Percentiles rank a stretch among this genome's conserved stretches.
Conservation (phyloP, 2,888 invertebrate species). For the Diarsia rubi region DNA sequence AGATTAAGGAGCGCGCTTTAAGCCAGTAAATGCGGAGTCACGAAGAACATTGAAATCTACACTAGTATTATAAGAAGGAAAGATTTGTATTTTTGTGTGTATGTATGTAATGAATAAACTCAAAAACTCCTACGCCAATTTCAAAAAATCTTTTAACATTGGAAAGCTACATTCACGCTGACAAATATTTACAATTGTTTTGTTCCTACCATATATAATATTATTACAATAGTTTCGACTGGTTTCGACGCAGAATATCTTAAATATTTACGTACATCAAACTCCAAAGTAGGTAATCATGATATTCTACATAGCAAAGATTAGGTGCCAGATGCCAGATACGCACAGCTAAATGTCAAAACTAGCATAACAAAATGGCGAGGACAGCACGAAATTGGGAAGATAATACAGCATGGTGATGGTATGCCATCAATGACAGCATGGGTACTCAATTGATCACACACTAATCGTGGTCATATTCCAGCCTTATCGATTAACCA, state of each 20-base stretch:
- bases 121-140: too few species aligned
- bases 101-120: too few species aligned
- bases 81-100: too few species aligned
- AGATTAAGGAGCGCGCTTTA: not conserved
- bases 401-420: not conserved
- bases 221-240: not conserved
- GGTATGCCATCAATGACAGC: not conserved
- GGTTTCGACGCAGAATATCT: not conserved
- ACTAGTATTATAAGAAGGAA: too few species aligned
- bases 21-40: not conserved
- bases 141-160: too few species aligned
- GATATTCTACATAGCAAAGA: not conserved
- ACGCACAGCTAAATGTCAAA: not conserved
- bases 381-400: not conserved
- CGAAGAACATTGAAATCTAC: conserved; percentile 20
- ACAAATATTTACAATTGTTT: too few species aligned
- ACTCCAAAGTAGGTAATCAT: not conserved
- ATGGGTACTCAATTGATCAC: not conserved
- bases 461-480: conserved; percentile 3
- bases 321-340: too few species aligned
- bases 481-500: conserved; percentile 7
- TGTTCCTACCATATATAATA: not conserved
- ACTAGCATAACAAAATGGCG: not conserved
- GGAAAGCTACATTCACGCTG: too few species aligned
- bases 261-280: not conserved